Conservation (phyloP, 1,140 invertebrate genomes). For the Sipha flava region DNA sequence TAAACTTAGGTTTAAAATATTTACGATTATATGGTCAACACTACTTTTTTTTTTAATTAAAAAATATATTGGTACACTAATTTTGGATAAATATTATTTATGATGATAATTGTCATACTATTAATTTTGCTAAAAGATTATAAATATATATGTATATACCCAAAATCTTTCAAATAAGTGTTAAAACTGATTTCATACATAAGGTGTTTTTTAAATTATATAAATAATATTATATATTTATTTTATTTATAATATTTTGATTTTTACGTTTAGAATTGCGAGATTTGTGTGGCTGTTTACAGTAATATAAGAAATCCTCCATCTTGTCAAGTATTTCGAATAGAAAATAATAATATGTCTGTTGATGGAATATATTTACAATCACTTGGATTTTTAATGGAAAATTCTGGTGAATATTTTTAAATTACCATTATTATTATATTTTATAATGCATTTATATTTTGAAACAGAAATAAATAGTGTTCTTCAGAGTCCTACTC, state of each 20-base stretch:
- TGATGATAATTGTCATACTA: too few relatives aligned
- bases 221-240: not conserved
- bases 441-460: not conserved
- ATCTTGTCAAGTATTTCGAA: slow-evolving; percentile 67
- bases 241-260: not conserved
- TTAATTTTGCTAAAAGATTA: too few relatives aligned
- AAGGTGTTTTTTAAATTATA: too few relatives aligned
- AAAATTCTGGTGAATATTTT: slow-evolving; percentile 48
- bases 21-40: too few relatives aligned
- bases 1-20: not conserved
- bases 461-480: slow-evolving; percentile 5
- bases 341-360: slow-evolving; percentile 55
- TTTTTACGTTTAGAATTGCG: slow-evolving; percentile 56
- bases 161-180: too few relatives aligned
- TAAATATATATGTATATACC: too few relatives aligned
- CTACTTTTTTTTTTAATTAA: too few relatives aligned
- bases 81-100: too few relatives aligned
- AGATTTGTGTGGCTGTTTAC: slow-evolving; percentile 76
- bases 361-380: slow-evolving; percentile 58
- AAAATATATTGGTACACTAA: too few relatives aligned
- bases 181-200: too few relatives aligned
- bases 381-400: slow-evolving; percentile 59
- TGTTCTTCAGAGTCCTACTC: slow-evolving; percentile 55
- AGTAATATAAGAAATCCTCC: slow-evolving; percentile 78
- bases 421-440: not conserved